These are phyloP conservation scores for Hydropsyche betteni DNA, from an alignment of 2,888 invertebrate genomes.

Conservation along the genomic window DNA sequence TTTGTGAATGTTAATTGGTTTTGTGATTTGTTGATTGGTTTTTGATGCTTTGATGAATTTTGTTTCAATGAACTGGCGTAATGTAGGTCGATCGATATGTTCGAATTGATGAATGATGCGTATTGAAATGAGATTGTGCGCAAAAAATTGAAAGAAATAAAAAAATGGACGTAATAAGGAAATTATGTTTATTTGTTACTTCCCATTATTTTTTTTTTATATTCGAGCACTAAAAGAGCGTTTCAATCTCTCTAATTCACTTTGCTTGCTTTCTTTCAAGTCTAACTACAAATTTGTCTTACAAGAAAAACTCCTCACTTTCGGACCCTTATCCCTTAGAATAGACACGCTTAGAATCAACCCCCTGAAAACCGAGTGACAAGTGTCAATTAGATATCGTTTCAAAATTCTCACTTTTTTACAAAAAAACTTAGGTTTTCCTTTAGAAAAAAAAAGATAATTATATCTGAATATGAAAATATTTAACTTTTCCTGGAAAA, in stretches of 20 bases:
- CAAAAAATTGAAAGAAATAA: background rate
- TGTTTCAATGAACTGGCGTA: background rate
- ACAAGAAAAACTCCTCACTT: constrained; percentile 31
- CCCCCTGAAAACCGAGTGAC: constrained; percentile 35
- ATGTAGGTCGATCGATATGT: background rate
- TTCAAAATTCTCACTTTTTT: constrained; percentile 21
- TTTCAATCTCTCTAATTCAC: constrained; percentile 38
- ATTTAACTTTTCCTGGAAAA: constrained; percentile 2
- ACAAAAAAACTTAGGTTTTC: background rate
- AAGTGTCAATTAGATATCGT: constrained; percentile 47
- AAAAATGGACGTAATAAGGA: background rate
- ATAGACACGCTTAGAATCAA: constrained; percentile 11
- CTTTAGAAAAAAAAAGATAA: background rate
- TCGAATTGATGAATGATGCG: background rate
- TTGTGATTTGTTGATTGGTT: too few species aligned
- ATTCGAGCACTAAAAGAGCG: constrained; percentile 34
- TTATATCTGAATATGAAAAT: background rate
- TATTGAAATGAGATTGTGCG: too few species aligned
- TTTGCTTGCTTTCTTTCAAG: constrained; percentile 34
- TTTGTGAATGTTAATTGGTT: too few species aligned
- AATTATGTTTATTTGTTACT: background rate
- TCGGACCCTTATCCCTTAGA: background rate
- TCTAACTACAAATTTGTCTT: constrained; percentile 16
- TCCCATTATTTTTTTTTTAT: background rate
- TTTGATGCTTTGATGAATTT: too few species aligned